Evolutionary conservation across 2,888 invertebrate species (phyloP), one percentile per base, ranked within the genome.

Genomic region (Phyto melanocephala): DNA sequence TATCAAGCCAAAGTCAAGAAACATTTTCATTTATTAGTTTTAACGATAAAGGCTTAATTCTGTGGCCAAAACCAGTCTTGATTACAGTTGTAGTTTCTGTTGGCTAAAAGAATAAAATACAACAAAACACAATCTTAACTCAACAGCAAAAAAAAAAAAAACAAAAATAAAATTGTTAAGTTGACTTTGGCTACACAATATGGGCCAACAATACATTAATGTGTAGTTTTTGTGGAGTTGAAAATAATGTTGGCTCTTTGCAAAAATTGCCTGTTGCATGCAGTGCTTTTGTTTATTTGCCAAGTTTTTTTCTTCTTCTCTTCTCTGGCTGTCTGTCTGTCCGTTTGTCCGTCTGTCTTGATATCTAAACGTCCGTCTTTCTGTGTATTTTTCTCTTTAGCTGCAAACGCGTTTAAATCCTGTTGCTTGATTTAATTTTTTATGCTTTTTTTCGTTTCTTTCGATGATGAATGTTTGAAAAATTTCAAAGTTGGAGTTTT

Each of bases 381-480:
- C 47, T 24, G n/a, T 60, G 24, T 45, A 42, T 62, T 45, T 62
- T 45, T 62, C 35, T 63, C 13, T 65, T 54, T 45, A 68, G 70
- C 71, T 67, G 56, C 71, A 75, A 79, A 82, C 75, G 82, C 82
- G 82, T 82, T 82, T 79, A 82, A 82, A 82, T 82, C 82, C 82
- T 82, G 82, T 82, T 82, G 82, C 79, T 68, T 60, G 54, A 2
- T 62, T 47, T 35, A 28, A 28, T 3, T 28, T 28, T 28, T 37
- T 28, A 40, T n/a, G 37, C 52, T 45, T 13, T 54, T 60, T 20
- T 28, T 65, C n/a, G 2, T 81, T 37, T 67, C 56, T 76, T 79
- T 54, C 75, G 83, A 84, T 84, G 83, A 84, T 84, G 83, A 84
- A 84, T 84, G 81, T 81, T 81, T 47, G 81, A 84, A 84, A 81